phyloP scores from a whole-genome alignment of 2,113 vertebrate species.

The Boulengeromyrus knoepffleri region DNA sequence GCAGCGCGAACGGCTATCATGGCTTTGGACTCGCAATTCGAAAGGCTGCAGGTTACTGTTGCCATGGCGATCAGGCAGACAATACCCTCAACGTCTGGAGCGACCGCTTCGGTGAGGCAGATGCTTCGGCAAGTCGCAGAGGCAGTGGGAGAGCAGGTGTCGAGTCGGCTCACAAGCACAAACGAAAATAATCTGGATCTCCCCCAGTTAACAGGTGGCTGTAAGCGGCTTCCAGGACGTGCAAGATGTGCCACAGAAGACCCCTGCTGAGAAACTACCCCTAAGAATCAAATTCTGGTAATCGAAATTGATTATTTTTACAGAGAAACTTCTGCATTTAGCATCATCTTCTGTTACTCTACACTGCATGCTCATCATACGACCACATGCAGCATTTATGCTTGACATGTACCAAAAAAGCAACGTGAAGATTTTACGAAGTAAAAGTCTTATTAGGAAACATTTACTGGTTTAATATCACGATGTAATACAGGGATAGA shows the following conservation, averaged over 20 bases:
- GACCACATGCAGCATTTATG: background rate
- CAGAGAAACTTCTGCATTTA: background rate
- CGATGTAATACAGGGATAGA: background rate
- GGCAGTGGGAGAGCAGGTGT: background rate
- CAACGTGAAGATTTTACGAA: background rate
- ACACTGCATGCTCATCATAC: background rate
- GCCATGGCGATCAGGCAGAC: conserved; percentile 41
- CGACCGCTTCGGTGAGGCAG: conserved; percentile 1
- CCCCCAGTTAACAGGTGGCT: background rate
- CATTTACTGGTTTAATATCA: background rate
- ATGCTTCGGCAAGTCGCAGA: background rate
- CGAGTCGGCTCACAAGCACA: background rate
- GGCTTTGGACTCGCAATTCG: conserved; percentile 15
- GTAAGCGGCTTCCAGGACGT: background rate
- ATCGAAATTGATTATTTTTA: background rate
- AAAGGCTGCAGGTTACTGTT: conserved; percentile 39
- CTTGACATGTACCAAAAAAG: background rate
- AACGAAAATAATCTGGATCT: background rate
- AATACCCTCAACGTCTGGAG: conserved; percentile 16
- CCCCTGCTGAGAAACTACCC: background rate
- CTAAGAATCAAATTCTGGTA: background rate
- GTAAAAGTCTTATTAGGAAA: background rate
- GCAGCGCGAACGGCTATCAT: conserved; percentile 19
- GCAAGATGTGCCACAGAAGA: background rate
- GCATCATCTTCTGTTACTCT: background rate